phyloP scores from a whole-genome alignment of 2,888 invertebrate species.

The Drosophila rubida region DNA sequence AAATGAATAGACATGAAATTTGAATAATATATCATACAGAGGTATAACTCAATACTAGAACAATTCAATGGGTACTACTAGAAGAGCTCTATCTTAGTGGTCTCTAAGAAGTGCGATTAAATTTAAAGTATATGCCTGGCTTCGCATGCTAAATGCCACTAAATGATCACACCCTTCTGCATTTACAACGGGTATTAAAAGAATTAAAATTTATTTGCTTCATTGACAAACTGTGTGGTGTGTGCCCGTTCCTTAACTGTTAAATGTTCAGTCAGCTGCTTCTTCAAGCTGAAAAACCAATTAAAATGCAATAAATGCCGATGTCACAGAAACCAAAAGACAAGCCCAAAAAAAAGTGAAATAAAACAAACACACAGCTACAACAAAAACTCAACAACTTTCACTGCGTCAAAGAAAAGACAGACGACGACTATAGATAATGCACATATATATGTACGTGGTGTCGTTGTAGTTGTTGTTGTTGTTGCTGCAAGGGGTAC shows the following conservation, averaged over 20 bases:
- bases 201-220: slow-evolving; percentile 20
- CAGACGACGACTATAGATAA: slow-evolving; percentile 2
- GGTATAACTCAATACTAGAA: too few species aligned
- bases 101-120: too few species aligned
- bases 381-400: slow-evolving; percentile 56
- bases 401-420: slow-evolving; percentile 61
- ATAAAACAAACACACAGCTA: slow-evolving; percentile 7
- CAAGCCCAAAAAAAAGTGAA: slow-evolving; percentile 47
- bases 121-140: too few species aligned
- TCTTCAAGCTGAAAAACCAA: slow-evolving; percentile 66
- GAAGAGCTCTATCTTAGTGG: too few species aligned
- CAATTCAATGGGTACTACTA: too few species aligned
- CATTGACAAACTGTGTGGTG: slow-evolving; percentile 28
- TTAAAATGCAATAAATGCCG: slow-evolving; percentile 63
- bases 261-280: slow-evolving; percentile 47
- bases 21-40: too few species aligned
- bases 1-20: background rate
- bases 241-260: slow-evolving; percentile 27
- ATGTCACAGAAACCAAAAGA: slow-evolving; percentile 45
- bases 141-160: background rate
- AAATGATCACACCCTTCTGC: background rate
- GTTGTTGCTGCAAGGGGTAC: slow-evolving; percentile 36
- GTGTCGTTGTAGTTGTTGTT: slow-evolving; percentile 18
- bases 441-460: slow-evolving; percentile 2
- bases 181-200: background rate